Evolutionary conservation across 2,113 vertebrate genomes (phyloP).

Genomic region (Sardina pilchardus): DNA sequence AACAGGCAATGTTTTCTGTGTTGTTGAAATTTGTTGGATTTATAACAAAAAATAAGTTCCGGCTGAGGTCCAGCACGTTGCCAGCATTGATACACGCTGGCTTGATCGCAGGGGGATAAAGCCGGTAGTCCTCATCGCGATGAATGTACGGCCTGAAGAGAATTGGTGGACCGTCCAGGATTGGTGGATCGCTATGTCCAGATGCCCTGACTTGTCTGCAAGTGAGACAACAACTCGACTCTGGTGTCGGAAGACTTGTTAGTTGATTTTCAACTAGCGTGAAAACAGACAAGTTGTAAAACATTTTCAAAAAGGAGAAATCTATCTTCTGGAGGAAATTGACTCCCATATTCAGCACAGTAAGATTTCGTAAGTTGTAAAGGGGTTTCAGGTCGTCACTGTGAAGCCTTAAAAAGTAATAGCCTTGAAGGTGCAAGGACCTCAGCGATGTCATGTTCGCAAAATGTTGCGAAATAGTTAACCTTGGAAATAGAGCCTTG

Average conservation of each 20-base stretch:
- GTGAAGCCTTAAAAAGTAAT: conserved; percentile 62
- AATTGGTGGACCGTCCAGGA: background rate
- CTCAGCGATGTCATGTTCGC: conserved; percentile 51
- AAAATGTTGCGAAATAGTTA: conserved; percentile 56
- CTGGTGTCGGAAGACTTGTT: conserved; percentile 9
- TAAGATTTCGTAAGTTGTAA: conserved; percentile 57
- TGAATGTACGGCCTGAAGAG: conserved; percentile 35
- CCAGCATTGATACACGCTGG: conserved; percentile 59
- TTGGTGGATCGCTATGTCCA: background rate
- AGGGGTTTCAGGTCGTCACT: conserved; percentile 56
- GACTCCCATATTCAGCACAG: conserved; percentile 55
- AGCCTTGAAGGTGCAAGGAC: conserved; percentile 56
- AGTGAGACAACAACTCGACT: background rate
- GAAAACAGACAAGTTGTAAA: conserved; percentile 56
- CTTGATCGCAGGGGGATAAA: conserved; percentile 49
- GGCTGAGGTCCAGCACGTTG: conserved; percentile 63
- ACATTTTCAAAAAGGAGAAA: conserved; percentile 52
- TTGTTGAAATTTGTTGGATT: conserved; percentile 51
- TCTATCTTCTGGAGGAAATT: conserved; percentile 68
- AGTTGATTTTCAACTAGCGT: conserved; percentile 68
- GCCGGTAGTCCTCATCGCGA: conserved; percentile 31
- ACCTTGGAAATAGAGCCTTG: conserved; percentile 35
- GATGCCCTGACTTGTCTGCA: background rate
- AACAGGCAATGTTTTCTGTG: conserved; percentile 56
- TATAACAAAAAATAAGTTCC: conserved; percentile 63